Evolutionary conservation across 1,140 invertebrate genomes (phyloP), one percentile per base, ranked within the genome.

Genomic region (Zaprionus gabonicus): DNA sequence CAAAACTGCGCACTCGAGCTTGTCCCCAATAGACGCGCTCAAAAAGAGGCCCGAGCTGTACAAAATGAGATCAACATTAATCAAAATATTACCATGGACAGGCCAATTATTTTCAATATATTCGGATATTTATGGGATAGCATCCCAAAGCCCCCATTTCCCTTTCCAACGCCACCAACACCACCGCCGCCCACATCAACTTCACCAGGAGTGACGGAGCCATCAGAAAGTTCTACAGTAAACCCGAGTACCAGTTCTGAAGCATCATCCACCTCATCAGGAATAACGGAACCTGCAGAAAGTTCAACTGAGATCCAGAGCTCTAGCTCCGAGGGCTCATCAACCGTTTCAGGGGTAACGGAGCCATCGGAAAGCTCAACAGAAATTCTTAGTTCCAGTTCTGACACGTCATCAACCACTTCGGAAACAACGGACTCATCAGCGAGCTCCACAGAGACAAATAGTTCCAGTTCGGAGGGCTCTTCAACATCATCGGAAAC

Each of bases 41-140:
- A 23, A 27, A 31, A 17, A 13, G 59, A 25, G 17, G 0, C 0
- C 38, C 7, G 31, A 38, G 2, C 9, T 17, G 15, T 23, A 12
- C 44, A 60, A 59, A 68, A 66, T 27, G 71, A 65, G 17, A 5
- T 73, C 0, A 81, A 65, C 13, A 73, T 81, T 1, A 70, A 69
- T 27, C 80, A 88, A 49, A 71, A 65, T 13, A 59, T 90, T 3
- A 51, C 56, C 1, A 25, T 81, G n/a, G 68, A 85, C 2, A 71
- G 67, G 9, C 84, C 84, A 0, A 46, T 79, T 5, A 84, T 88
- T 51, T 81, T 88, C 12, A 88, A 88, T 46, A 46, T 88, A 12
- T 88, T 88, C 4, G 81, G 74, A 12, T 27, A 13, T 6, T 17
- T 84, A 4, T 87, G 81, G 78, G 70, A 71, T 27, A 65, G 25